Evolutionary conservation across 2,113 vertebrate species (phyloP), one percentile per base, ranked within the genome.

Genomic region (Clupea harengus): DNA sequence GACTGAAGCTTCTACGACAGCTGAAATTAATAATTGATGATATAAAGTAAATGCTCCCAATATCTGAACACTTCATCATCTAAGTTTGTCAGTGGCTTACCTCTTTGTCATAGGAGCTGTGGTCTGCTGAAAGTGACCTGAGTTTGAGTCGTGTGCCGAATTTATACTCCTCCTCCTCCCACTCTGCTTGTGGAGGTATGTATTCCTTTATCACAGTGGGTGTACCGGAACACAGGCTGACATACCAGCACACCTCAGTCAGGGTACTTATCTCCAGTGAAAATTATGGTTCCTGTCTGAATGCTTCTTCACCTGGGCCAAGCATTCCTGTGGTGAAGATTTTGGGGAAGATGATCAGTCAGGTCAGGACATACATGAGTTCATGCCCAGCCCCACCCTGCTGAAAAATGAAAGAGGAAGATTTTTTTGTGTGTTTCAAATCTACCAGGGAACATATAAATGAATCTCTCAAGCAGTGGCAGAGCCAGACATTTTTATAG

Each of bases 211-310:
- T 91, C 90, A 90, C 89, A n/a, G 90, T 86, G 89, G 86, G 82
- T 88, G 91, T 91, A 88, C 85, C 85, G 75, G 91, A 93, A 92
- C 88, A 17, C 90, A 90, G 90, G 82, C 86, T 85, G 89, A 87
- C 32, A 90, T 91, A 87, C 91, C 89, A 88, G 86, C 87, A 89
- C 39, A 44, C 84, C 85, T 84, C 44, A 1, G 86, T 88, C 90
- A 89, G 83, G 91, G 88, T 89, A 84, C 90, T 93, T 93, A 91
- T 93, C 92, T 91, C 86, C 82, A 88, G 87, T 88, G 87, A 90
- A 75, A 75, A 75, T 75, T 28, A 32, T 28, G 67, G 25, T 32
- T 39, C 25, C 28, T 39, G 67, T 32, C 25, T 75, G 28, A 10
- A 10, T 3, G 67, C 9, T 32, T 13, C 67, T 11, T 75, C 67